Conservation (phyloP, 2,888 invertebrate genomes). For the Dasypolia templi region DNA sequence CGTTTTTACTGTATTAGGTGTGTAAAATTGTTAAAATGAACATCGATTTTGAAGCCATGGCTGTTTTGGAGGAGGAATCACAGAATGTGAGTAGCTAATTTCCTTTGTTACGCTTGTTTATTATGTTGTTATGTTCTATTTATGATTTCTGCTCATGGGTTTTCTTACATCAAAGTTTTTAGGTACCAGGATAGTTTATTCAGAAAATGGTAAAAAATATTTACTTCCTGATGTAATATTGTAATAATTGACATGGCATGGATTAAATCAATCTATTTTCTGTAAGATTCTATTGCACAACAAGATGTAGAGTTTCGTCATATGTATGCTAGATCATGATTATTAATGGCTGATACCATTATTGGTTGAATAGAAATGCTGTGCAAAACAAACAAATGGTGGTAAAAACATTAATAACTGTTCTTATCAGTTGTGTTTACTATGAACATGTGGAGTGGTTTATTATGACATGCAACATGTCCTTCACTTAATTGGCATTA, state of each 20-base stretch:
- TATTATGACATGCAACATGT: slow-evolving; percentile 56
- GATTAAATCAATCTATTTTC: slow-evolving; percentile 62
- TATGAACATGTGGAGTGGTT: slow-evolving; percentile 61
- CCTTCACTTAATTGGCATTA: slow-evolving; percentile 31
- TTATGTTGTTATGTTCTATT: slow-evolving; percentile 62
- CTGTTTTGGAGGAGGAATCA: slow-evolving; percentile 91
- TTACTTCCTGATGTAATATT: slow-evolving; percentile 64
- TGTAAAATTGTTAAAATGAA: slow-evolving; percentile 77
- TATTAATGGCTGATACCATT: slow-evolving; percentile 5
- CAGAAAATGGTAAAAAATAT: slow-evolving; percentile 4
- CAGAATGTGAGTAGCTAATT: slow-evolving; percentile 88
- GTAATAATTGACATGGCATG: slow-evolving; percentile 62
- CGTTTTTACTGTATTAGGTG: slow-evolving; percentile 47
- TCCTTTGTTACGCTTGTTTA: slow-evolving; percentile 76
- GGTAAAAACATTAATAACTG: slow-evolving; percentile 35
- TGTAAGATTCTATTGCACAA: slow-evolving; percentile 79
- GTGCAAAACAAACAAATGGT: slow-evolving; percentile 30
- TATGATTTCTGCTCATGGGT: slow-evolving; percentile 38
- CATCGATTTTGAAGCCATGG: slow-evolving; percentile 92
- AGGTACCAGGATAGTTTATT: neutral
- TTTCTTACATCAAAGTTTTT: slow-evolving; percentile 22
- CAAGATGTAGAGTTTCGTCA: slow-evolving; percentile 77
- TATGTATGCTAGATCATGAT: slow-evolving; percentile 37
- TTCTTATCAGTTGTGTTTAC: slow-evolving; percentile 66
- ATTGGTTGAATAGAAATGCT: slow-evolving; percentile 2